phyloP scores from a whole-genome alignment of 2,888 invertebrate genomes.

The Lottia scabra region DNA sequence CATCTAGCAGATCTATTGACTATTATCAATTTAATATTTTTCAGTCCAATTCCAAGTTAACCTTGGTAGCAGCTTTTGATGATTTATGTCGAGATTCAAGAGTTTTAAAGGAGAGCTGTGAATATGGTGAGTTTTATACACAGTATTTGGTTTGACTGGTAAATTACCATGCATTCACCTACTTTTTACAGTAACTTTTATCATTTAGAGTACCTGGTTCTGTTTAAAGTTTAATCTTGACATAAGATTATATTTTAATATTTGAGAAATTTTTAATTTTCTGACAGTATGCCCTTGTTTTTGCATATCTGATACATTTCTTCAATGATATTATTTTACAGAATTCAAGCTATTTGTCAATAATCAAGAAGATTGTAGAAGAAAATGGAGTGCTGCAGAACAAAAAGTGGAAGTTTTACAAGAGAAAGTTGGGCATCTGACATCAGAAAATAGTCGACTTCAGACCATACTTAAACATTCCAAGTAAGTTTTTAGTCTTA shows the following conservation, averaged over 20 bases:
- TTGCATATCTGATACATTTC: not conserved
- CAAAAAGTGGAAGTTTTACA: slow-evolving; percentile 81
- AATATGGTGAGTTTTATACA: slow-evolving; percentile 60
- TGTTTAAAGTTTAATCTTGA: no score
- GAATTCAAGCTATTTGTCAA: slow-evolving; percentile 82
- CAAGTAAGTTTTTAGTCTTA: slow-evolving; percentile 43
- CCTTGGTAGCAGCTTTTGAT: slow-evolving; percentile 69
- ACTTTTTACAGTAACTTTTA: no score
- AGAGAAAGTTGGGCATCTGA: slow-evolving; percentile 78
- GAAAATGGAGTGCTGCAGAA: slow-evolving; percentile 79
- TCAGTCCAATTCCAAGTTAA: slow-evolving; percentile 53
- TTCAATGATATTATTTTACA: slow-evolving; percentile 60
- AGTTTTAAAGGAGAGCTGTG: slow-evolving; percentile 65
- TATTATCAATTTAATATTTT: slow-evolving; percentile 11
- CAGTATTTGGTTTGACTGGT: no score
- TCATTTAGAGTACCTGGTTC: no score
- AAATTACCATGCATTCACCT: no score
- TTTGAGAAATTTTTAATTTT: no score
- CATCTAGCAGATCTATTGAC: no score
- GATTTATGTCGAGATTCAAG: slow-evolving; percentile 68
- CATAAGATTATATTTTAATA: no score
- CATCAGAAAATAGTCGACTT: slow-evolving; percentile 80
- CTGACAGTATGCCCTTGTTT: not conserved
- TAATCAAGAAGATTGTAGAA: slow-evolving; percentile 79
- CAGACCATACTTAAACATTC: slow-evolving; percentile 83